A percentile compares a stretch with the other conserved stretches of the same genome.
These are phyloP conservation scores for Anoura caudifer DNA, from an alignment of 2,113 vertebrate genomes.

Conservation along the genomic window DNA sequence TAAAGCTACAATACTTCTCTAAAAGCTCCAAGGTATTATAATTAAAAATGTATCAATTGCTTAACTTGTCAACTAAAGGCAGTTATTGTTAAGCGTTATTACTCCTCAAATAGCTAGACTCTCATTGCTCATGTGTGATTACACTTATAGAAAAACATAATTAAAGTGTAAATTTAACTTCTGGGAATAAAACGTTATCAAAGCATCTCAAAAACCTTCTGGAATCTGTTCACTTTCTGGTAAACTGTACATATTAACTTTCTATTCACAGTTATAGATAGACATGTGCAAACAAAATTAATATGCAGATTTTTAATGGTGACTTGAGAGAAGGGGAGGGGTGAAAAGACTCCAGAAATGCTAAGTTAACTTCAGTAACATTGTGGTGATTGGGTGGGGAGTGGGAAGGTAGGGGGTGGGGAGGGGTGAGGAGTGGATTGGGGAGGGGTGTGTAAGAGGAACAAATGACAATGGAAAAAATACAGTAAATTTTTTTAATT, in stretches of 20 bases:
- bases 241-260: background rate
- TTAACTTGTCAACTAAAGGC: slow-evolving; percentile 52
- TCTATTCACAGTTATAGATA: background rate
- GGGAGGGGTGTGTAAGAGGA: no score
- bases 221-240: background rate
- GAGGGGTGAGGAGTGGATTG: no score
- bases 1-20: slow-evolving; percentile 59
- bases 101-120: background rate
- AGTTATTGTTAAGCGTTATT: slow-evolving; percentile 43
- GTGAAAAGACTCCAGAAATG: slow-evolving; percentile 48
- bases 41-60: slow-evolving; percentile 78
- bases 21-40: slow-evolving; percentile 65
- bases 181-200: slow-evolving; percentile 35
- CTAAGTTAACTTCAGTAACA: slow-evolving; percentile 62
- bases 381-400: no score
- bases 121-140: slow-evolving; percentile 17
- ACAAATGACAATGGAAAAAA: no score
- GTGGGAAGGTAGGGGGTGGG: no score
- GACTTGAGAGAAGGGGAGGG: background rate
- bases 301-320: slow-evolving; percentile 58
- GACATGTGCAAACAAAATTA: slow-evolving; percentile 41
- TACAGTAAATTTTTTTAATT: no score
- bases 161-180: slow-evolving; percentile 48
- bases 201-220: background rate
- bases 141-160: slow-evolving; percentile 46